These are phyloP conservation scores for Sclerurus mexicanus DNA, from an alignment of 2,113 vertebrate species.

Conservation along the genomic window DNA sequence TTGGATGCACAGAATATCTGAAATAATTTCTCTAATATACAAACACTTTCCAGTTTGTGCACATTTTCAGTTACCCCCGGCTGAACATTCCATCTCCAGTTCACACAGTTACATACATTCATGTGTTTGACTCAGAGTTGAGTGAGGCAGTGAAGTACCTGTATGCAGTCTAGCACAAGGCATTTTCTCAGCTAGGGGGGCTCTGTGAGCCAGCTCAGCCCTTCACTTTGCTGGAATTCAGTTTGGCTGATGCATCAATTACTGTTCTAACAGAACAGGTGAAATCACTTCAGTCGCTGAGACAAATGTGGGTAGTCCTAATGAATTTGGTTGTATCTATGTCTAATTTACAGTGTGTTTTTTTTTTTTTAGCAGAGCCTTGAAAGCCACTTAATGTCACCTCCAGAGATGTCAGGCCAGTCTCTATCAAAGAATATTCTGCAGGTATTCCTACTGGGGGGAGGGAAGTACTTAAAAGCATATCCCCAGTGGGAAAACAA, in stretches of 20 bases:
- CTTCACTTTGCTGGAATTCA: not conserved
- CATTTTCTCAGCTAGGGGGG: not conserved
- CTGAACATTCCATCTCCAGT: not conserved
- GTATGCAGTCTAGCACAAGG: not conserved
- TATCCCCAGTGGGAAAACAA: not conserved
- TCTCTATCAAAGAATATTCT: slow-evolving; percentile 89
- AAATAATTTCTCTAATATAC: not conserved
- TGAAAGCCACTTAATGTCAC: slow-evolving; percentile 81
- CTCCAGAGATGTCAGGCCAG: slow-evolving; percentile 80
- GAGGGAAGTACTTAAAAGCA: not conserved
- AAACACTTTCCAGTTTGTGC: not conserved
- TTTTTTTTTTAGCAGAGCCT: slow-evolving; percentile 78
- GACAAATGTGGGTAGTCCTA: not conserved
- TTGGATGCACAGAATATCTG: not conserved
- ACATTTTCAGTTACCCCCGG: not conserved
- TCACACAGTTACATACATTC: not conserved
- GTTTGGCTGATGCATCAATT: not conserved
- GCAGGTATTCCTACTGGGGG: slow-evolving; percentile 76
- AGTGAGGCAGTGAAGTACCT: not conserved
- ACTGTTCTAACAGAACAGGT: not conserved
- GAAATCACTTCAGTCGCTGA: not conserved
- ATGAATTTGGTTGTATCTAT: not conserved
- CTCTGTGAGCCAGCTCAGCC: not conserved
- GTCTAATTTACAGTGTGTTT: not conserved
- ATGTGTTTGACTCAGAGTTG: not conserved